Evolutionary conservation across 1,140 invertebrate genomes (phyloP), one percentile per base, ranked within the genome.

Genomic region (Trinorchestia longiramus): DNA sequence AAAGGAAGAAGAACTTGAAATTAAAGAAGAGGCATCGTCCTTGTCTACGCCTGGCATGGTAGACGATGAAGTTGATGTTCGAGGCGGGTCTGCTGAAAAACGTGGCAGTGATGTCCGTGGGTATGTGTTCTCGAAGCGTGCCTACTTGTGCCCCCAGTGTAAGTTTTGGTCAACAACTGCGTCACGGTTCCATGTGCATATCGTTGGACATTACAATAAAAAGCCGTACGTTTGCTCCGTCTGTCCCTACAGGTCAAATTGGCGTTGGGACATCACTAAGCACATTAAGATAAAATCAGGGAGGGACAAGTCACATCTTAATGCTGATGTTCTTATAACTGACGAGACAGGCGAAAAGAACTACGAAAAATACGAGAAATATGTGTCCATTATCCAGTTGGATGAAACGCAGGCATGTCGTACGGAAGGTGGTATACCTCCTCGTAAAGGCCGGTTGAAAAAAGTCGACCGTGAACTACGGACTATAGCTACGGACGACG

Each of bases 141-240:
- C 99, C 95, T 99, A 99, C 97, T 98, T 99, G 97, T 99, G 99
- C 97, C 98, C 99, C 1, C 98, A 99, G 97, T 99, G 99, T 97
- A 98, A 98, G 95, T 99, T 99, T 97, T 99, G 98, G 98, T 98
- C 99, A 42, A 99, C 98, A 0, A 98, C 97, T 43, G 98, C 99
- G n/a, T 99, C 98, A 53, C 98, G 99, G 96, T 99, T 99, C 97
- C 99, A 99, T 97, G 98, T 99, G 42, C 99, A 99, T 97, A 99
- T 99, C 96, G 99, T 99, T 43, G 99, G 99, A 42, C 99, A 99
- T 97, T 97, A 99, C 96, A 99, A 99, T 97, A 98, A 98, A 97
- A 99, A 99, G 97, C 99, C 99, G 8, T 99, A 99, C 97, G 99
- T 99, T 97, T 99, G 99, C 97, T 99, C 99, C 4, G 97, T 99